These are phyloP conservation scores for human DNA, from an alignment of 2,113 vertebrate genomes.

Conservation along the genomic window DNA sequence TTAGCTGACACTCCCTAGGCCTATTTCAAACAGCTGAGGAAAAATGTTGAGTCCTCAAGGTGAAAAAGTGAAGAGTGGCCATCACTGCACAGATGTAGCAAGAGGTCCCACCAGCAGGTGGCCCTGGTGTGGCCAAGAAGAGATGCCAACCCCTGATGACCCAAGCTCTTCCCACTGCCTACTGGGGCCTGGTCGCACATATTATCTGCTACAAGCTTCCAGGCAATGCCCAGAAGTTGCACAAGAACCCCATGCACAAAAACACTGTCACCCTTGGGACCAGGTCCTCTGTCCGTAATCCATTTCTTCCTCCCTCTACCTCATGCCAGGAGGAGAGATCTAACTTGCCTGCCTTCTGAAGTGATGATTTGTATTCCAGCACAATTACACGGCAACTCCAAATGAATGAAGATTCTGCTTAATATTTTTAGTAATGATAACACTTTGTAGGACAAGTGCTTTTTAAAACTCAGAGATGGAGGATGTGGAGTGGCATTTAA, in stretches of 20 bases:
- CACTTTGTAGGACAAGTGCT: constrained; percentile 76
- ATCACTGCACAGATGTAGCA: rapidly evolving
- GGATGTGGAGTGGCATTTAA: constrained; percentile 83
- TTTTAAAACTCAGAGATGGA: constrained; percentile 75
- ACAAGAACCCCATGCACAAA: rapidly evolving
- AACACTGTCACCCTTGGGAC: too few species aligned
- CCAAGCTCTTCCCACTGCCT: too few species aligned
- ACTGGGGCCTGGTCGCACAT: neutral
- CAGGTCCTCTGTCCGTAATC: rapidly evolving
- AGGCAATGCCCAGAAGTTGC: rapidly evolving
- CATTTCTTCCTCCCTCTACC: rapidly evolving
- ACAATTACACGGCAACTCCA: neutral
- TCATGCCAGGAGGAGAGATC: neutral
- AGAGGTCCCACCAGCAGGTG: rapidly evolving
- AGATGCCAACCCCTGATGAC: rapidly evolving
- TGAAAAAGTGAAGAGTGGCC: neutral
- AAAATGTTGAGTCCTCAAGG: neutral
- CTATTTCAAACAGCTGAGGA: rapidly evolving
- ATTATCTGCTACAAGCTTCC: neutral
- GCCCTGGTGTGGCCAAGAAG: rapidly evolving
- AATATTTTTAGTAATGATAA: constrained; percentile 65
- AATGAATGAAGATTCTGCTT: neutral
- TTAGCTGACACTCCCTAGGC: too few species aligned
- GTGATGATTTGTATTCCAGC: neutral
- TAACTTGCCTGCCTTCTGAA: neutral